Conservation (phyloP, 2,888 invertebrate genomes). For the Dysmachus trigonus region DNA sequence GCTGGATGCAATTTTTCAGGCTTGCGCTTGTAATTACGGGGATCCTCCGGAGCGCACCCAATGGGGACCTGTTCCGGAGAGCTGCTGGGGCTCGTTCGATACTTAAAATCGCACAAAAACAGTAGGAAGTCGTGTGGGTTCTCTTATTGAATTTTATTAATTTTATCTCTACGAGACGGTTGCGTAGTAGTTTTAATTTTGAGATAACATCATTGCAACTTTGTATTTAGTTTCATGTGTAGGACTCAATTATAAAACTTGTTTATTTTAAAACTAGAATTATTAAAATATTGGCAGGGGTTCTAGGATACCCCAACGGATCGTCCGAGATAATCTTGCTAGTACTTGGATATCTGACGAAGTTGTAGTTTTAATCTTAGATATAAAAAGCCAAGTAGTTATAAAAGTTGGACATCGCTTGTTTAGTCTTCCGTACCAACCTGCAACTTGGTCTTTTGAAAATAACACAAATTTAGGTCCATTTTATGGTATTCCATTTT, state of each 20-base stretch:
- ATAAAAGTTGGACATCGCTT: too few relatives aligned
- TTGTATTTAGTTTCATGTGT: neutral
- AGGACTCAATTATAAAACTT: neutral
- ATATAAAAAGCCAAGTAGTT: too few relatives aligned
- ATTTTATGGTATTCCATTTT: too few relatives aligned
- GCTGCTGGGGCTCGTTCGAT: neutral
- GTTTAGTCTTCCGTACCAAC: too few relatives aligned
- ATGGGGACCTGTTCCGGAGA: neutral
- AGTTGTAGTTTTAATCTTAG: too few relatives aligned
- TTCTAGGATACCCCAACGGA: neutral
- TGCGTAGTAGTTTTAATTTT: neutral
- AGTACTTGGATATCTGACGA: neutral
- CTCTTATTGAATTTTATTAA: neutral
- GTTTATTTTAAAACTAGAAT: neutral
- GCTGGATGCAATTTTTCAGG: constrained; percentile 32
- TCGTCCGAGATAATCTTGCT: neutral
- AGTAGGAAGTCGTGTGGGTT: neutral
- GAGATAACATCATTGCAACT: neutral
- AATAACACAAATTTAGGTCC: too few relatives aligned
- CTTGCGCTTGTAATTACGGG: neutral
- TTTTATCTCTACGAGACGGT: neutral
- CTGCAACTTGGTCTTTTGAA: too few relatives aligned
- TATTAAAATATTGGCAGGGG: neutral
- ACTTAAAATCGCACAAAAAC: neutral
- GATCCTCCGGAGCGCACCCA: neutral